These are phyloP conservation scores for Atethmia centrago DNA, from an alignment of 2,888 invertebrate species.

Conservation along the genomic window DNA sequence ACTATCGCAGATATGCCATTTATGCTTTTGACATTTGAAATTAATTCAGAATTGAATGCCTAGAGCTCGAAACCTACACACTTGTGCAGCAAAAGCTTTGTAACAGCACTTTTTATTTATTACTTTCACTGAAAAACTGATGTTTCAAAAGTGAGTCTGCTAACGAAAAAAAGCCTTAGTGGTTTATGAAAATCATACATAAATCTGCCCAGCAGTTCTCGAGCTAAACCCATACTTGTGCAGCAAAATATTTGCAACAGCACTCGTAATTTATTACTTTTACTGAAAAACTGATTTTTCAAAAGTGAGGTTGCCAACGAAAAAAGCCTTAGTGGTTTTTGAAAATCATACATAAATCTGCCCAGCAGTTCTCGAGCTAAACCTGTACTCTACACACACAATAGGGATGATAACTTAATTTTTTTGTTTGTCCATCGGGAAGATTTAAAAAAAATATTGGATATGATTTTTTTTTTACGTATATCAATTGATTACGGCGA, in stretches of 20 bases:
- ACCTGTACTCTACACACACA: too few relatives aligned
- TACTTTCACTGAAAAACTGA: background rate
- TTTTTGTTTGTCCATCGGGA: too few relatives aligned
- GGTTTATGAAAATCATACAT: background rate
- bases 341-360: background rate
- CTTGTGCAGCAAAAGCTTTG: background rate
- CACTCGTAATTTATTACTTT: background rate
- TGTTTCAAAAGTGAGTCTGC: background rate
- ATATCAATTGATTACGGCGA: too few relatives aligned
- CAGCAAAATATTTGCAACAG: background rate
- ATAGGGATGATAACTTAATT: too few relatives aligned
- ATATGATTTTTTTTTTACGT: too few relatives aligned
- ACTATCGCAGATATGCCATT: slow-evolving; percentile 7
- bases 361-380: background rate
- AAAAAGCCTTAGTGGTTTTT: background rate
- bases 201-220: background rate
- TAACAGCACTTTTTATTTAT: background rate
- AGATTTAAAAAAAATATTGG: too few relatives aligned
- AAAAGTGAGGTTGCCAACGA: too few relatives aligned
- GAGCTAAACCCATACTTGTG: background rate
- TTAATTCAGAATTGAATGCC: slow-evolving; percentile 17
- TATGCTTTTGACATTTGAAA: slow-evolving; percentile 22
- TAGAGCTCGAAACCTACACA: background rate
- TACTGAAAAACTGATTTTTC: background rate
- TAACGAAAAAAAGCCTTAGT: background rate